Percentiles rank a stretch among this genome's conserved stretches.
These are phyloP conservation scores for Montifringilla adamsi DNA, from an alignment of 2,113 vertebrate species.

Conservation along the genomic window DNA sequence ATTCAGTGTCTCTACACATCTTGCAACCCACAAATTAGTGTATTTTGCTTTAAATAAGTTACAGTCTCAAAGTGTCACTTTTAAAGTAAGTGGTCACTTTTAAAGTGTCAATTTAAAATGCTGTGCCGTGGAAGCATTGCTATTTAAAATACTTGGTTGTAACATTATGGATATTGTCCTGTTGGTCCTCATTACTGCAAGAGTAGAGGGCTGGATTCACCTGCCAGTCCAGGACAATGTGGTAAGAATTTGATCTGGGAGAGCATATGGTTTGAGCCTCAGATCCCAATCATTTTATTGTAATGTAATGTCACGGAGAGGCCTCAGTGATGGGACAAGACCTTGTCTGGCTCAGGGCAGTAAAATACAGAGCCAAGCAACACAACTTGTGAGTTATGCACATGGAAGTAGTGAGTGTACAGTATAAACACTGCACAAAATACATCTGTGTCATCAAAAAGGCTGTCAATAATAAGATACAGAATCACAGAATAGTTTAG, in stretches of 20 bases:
- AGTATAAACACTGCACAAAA: not conserved
- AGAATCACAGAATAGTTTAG: not conserved
- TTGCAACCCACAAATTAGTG: not conserved
- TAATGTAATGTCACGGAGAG: not conserved
- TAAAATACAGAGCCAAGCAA: not conserved
- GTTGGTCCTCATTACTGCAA: not conserved
- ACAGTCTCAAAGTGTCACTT: not conserved
- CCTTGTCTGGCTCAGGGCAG: not conserved
- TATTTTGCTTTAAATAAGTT: not conserved
- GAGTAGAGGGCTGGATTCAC: not conserved
- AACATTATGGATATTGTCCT: not conserved
- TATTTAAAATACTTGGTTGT: not conserved
- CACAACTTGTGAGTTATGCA: not conserved
- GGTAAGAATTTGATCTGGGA: not conserved
- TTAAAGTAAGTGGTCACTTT: too few relatives aligned
- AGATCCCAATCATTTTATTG: not conserved
- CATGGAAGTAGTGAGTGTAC: rapidly evolving
- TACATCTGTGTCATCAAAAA: not conserved
- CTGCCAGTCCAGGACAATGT: not conserved
- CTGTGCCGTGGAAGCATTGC: not conserved
- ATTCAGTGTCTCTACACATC: not conserved
- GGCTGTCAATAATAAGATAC: not conserved
- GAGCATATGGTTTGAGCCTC: not conserved
- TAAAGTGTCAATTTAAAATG: not conserved
- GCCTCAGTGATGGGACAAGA: not conserved